phyloP scores from a whole-genome alignment of 2,888 invertebrate species.

The Drosophila phalerata region DNA sequence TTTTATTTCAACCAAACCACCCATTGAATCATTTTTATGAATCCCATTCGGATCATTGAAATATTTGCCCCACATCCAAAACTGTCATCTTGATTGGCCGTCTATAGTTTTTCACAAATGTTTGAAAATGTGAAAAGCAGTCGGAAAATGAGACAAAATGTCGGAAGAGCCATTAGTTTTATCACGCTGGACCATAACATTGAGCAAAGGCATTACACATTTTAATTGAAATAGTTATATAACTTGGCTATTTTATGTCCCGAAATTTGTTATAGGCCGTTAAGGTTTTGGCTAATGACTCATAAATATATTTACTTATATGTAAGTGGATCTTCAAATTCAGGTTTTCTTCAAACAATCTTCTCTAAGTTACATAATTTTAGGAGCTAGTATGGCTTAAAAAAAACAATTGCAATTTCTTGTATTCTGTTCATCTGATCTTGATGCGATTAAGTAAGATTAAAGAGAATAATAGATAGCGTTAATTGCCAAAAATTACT shows the following conservation, averaged over 20 bases:
- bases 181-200: constrained; percentile 26
- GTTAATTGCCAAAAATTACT: too few species aligned
- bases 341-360: too few species aligned
- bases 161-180: constrained; percentile 26
- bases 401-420: too few species aligned
- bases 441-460: too few species aligned
- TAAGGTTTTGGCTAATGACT: constrained; percentile 1
- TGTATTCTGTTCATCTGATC: too few species aligned
- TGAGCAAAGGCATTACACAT: constrained; percentile 24
- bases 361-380: too few species aligned
- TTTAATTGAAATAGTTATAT: constrained; percentile 7
- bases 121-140: not conserved
- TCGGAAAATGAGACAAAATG: constrained; percentile 20
- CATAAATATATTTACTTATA: not conserved
- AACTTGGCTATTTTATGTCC: constrained; percentile 2
- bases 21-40: constrained; percentile 82
- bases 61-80: constrained; percentile 72
- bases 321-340: too few species aligned
- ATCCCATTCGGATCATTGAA: constrained; percentile 66
- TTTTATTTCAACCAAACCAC: constrained; percentile 68
- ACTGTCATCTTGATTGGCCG: constrained; percentile 70
- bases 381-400: too few species aligned
- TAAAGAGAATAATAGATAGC: too few species aligned
- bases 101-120: constrained; percentile 37
- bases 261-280: constrained; percentile 1